Conservation (phyloP, 2,797 vertebrate genomes). For the Chelonia mydas region DNA sequence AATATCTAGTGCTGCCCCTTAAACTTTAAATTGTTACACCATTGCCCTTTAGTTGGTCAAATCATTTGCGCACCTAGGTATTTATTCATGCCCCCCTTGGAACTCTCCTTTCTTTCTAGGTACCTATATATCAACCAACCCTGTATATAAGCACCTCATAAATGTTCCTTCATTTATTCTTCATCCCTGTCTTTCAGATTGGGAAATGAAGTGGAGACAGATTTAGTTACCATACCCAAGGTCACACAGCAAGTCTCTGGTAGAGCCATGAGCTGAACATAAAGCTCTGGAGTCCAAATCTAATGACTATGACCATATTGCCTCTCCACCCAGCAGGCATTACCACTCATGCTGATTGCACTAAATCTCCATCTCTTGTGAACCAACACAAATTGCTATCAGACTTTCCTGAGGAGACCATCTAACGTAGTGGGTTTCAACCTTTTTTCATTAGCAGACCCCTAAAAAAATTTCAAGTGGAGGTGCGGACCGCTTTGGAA, state of each 20-base stretch:
- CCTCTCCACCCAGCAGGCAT: background rate
- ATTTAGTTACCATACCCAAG: background rate
- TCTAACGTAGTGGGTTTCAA: background rate
- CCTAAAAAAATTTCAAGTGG: background rate
- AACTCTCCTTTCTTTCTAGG: background rate
- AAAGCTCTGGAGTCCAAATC: background rate
- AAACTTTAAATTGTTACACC: background rate
- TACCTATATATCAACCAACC: background rate
- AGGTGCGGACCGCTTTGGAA: background rate
- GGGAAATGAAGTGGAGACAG: background rate
- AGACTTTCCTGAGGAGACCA: conserved; percentile 1
- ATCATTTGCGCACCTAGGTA: background rate
- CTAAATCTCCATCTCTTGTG: background rate
- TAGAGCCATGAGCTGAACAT: background rate
- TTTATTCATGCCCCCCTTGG: background rate
- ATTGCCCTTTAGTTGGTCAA: background rate
- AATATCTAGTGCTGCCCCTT: background rate
- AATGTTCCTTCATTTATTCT: background rate
- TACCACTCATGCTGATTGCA: background rate
- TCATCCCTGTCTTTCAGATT: background rate
- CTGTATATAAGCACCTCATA: background rate
- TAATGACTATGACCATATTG: background rate
- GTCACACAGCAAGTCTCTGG: background rate
- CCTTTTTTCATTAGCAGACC: background rate
- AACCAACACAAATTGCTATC: background rate